Evolutionary conservation across 53 echinoderm and acorn worm genomes (phyloP), one percentile per base, ranked within the genome.

Genomic region (Echinarachnius parma): DNA sequence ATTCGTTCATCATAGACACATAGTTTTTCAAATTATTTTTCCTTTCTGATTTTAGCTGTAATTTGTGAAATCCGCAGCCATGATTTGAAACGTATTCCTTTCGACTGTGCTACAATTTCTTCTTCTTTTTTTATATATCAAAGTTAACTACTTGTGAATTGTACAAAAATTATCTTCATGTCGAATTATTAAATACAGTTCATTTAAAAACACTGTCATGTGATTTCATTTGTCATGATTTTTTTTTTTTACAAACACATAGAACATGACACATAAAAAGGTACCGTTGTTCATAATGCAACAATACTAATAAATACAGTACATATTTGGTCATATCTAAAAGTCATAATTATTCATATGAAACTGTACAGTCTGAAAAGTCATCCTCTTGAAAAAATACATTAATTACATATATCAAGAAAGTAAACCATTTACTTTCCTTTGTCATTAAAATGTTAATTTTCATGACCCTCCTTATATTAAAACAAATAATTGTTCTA

Each of bases 301-400:
- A 72, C 57, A 72, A 72, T 39, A 56, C 74, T 56, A 72, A 72
- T 72, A 72, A 72, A 72, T 72, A 72, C 74, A 72, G 74, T 72
- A 72, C 74, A 72, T 35, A 57, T 72, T 72, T 72, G 74, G 74
- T 72, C 74, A 34, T 72, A 28, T 39, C 22, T 56, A 18, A 13
- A 50, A 50, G 13, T 44, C 25, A 11, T 32, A 33, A 50, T 72
- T 45, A 56, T 53, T 72, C 44, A 26, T 72, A 72, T 36, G 56
- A 72, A 72, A 35, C 74, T 72, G 57, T 72, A 72, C 74, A 72
- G 55, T 72, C 57, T n/a, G 30, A 68, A 68, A 31, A 45, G 34
- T 39, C 39, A 62, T n/a, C n/a, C n/a, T 39, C 13, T 9, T 39
- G 13, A 39, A 39, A 39, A 39, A 39, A 39, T 9, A 39, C 13